Conservation (phyloP, 2,888 invertebrate species). For the Lymantria monacha region DNA sequence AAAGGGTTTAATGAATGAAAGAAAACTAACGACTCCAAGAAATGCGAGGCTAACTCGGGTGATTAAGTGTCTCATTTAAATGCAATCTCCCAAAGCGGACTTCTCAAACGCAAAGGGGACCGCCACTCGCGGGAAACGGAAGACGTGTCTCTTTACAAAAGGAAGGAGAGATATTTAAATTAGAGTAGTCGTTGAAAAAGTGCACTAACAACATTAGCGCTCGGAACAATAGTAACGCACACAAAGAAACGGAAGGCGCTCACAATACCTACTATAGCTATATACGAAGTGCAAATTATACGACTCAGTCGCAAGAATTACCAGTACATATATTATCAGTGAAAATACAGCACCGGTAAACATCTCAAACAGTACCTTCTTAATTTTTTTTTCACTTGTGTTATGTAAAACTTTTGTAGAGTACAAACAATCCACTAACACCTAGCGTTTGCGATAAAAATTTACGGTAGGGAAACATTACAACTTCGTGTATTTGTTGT, state of each 20-base stretch:
- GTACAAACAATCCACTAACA: slow-evolving; percentile 15
- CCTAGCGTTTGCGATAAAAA: slow-evolving; percentile 32
- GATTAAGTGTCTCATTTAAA: slow-evolving; percentile 83
- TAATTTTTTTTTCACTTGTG: slow-evolving; percentile 14
- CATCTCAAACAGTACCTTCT: slow-evolving; percentile 9
- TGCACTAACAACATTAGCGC: slow-evolving; percentile 81
- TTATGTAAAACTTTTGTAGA: slow-evolving; percentile 24
- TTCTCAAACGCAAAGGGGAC: slow-evolving; percentile 78
- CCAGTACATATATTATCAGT: slow-evolving; percentile 20
- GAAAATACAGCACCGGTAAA: slow-evolving; percentile 15
- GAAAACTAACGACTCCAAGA: slow-evolving; percentile 73
- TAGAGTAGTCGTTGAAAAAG: slow-evolving; percentile 80
- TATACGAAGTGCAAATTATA: slow-evolving; percentile 33
- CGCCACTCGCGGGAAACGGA: slow-evolving; percentile 76
- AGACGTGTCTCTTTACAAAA: slow-evolving; percentile 77
- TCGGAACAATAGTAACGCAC: slow-evolving; percentile 71
- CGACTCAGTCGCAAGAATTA: background rate
- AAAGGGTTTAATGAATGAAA: slow-evolving; percentile 64
- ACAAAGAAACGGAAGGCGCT: slow-evolving; percentile 67
- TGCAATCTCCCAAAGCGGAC: slow-evolving; percentile 76
- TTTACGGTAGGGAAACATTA: slow-evolving; percentile 23
- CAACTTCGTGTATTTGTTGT: slow-evolving; percentile 16
- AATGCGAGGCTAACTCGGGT: slow-evolving; percentile 73
- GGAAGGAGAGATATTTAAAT: slow-evolving; percentile 80
- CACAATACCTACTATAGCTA: slow-evolving; percentile 55